Evolutionary conservation across 2,888 invertebrate species (phyloP), one percentile per base, ranked within the genome.

Genomic region (Bembecia ichneumoniformis): DNA sequence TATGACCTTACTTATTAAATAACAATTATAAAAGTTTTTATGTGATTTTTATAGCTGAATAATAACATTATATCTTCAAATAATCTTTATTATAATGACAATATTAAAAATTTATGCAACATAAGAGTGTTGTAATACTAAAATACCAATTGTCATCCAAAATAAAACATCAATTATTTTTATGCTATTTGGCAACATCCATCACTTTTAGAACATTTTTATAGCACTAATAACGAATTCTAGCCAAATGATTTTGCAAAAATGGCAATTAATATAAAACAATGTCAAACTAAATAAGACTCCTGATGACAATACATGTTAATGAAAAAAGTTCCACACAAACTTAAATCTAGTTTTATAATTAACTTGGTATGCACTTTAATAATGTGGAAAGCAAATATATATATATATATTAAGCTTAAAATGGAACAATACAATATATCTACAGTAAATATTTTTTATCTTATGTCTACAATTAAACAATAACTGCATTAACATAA

Each of bases 401-500:
- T 47, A 4, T 28, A 16, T 15, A 11, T 47, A 4, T 28, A 28
- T 28, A 28, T 28, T 28, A 28, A 9, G 28, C 28, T 28, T 28
- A 28, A 28, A 28, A 28, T 28, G 9, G 28, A 28, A 28, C 3
- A 28, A 46, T 28, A 47, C 35, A 44, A 44, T 14, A 44, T 13
- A 15, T 47, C 47, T 4, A 35, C 7, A 7, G 14, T 14, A 15
- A 57, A 58, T 55, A 55, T 52, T 57, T 49, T 54, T 57, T 47
- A 51, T 58, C 67, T 53, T 63, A 60, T 14, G 54, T 47, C 55
- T 58, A 62, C 52, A 54, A 53, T 43, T 28, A 45, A 62, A 51
- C 56, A 58, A 59, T 57, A 63, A 73, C 76, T 74, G 74, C 64
- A 64, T 59, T 57, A 77, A 81, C 66, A 79, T 81, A 80, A 79